Evolutionary conservation across 2,888 invertebrate species (phyloP).

Genomic region (Lithophane semibrunnea): DNA sequence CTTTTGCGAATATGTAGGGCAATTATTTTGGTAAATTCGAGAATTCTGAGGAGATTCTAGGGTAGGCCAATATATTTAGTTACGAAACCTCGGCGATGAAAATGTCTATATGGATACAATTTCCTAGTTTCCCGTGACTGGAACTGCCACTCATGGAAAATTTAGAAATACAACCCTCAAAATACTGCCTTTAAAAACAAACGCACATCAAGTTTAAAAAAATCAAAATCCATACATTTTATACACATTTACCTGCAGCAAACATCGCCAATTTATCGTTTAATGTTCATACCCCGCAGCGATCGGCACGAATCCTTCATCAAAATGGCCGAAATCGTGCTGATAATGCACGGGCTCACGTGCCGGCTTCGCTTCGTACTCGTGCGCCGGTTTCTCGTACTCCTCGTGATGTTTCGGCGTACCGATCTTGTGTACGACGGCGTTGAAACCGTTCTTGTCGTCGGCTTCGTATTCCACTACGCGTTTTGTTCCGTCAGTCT

Average conservation of each 20-base stretch:
- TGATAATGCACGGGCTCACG: slow-evolving; percentile 74
- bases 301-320: slow-evolving; percentile 82
- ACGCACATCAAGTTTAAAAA: neutral
- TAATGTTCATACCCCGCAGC: slow-evolving; percentile 79
- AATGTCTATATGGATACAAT: neutral
- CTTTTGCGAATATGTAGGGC: neutral
- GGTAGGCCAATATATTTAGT: neutral
- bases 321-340: slow-evolving; percentile 77
- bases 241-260: slow-evolving; percentile 16
- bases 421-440: slow-evolving; percentile 90
- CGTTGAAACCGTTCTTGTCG: slow-evolving; percentile 91
- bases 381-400: slow-evolving; percentile 63
- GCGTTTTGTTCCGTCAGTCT: slow-evolving; percentile 91
- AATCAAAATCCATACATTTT: slow-evolving; percentile 19
- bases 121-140: neutral
- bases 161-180: neutral
- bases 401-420: slow-evolving; percentile 81
- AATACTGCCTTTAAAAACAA: slow-evolving; percentile 3
- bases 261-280: slow-evolving; percentile 6
- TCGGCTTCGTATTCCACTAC: slow-evolving; percentile 91
- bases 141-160: too few relatives aligned
- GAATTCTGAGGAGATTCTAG: neutral
- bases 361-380: slow-evolving; percentile 68
- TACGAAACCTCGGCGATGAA: too few relatives aligned
- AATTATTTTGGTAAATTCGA: slow-evolving; percentile 3